Evolutionary conservation across 1,140 invertebrate species (phyloP), one percentile per base, ranked within the genome.

Genomic region (Caerostris extrusa): DNA sequence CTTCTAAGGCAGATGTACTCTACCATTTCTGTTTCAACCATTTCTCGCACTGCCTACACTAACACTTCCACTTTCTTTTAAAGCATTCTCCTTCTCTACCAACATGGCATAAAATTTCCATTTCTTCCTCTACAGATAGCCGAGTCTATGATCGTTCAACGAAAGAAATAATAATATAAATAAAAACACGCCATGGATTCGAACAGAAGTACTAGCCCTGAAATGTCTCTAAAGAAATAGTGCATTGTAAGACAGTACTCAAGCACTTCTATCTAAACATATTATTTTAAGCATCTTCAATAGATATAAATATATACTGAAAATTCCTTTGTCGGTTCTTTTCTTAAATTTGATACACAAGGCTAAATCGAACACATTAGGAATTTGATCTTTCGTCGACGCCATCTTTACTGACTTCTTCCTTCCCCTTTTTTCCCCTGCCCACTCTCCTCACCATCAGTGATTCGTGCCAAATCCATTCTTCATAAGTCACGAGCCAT

Each of bases 401-500:
- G 34, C 71, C 71, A 77, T 77, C 34, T 77, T 53, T 7, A 34
- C 12, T 77, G 55, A 34, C 10, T 34, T 81, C 19, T 8, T 12
- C 19, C 17, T 8, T 85, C 14, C n/a, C 7, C 5, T 34, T 56
- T 34, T 2, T 50, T 17, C 5, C 17, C 7, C 34, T 3, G 3
- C 82, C 82, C 4, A n/a, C 82, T 17, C 53, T 50, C 19, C 2
- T 34, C 50, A 5, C 53, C 50, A 8, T 34, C 56, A 19, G 83
- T 85, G 57, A 58, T 14, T 50, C 83, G 55, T 85, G 83, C 53
- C 83, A 85, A 85, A 85, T 85, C 82, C 57, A 57, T 58, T 57
- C 83, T 58, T 85, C 83, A 56, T 60, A 85, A 60, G 56, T 85
- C 83, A 60, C 58, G 83, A 85, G 14, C 55, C 83, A 58, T 85